Evolutionary conservation across 2,113 vertebrate genomes (phyloP).

Genomic region (Festucalex cinctus): DNA sequence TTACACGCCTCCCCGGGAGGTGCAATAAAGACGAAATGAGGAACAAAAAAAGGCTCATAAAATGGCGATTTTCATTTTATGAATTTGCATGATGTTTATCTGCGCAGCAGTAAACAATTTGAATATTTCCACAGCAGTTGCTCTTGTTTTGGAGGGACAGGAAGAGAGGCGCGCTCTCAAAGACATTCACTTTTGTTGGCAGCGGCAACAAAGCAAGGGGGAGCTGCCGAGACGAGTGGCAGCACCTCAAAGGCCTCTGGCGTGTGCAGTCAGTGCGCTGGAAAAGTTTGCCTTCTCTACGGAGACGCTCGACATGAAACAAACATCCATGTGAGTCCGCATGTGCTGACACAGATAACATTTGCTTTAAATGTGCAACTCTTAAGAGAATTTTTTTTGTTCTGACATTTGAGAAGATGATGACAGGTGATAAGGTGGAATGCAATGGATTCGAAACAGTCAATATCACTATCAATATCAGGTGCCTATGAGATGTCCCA

Average conservation of each 20-base stretch:
- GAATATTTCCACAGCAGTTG: constrained; percentile 19
- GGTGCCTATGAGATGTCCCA: background rate
- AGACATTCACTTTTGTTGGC: constrained; percentile 62
- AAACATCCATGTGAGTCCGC: constrained; percentile 28
- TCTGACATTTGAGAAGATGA: background rate
- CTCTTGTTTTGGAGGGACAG: constrained; percentile 30
- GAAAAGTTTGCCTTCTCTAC: constrained; percentile 44
- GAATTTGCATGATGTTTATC: constrained; percentile 15
- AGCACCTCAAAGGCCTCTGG: constrained; percentile 58
- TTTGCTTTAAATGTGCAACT: constrained; percentile 18
- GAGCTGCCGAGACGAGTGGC: constrained; percentile 58
- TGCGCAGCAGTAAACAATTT: constrained; percentile 21
- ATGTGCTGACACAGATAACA: constrained; percentile 23
- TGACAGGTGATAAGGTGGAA: background rate
- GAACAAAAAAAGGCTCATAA: constrained; percentile 7
- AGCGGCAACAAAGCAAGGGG: constrained; percentile 41
- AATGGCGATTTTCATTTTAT: constrained; percentile 12
- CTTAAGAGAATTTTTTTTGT: background rate
- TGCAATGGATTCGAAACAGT: background rate
- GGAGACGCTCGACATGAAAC: constrained; percentile 45
- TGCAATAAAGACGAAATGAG: constrained; percentile 8
- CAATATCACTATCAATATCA: no score
- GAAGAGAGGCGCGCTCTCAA: constrained; percentile 39
- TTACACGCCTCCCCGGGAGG: background rate
- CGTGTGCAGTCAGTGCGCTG: constrained; percentile 40